Percentiles rank a stretch among this genome's conserved stretches.
These are phyloP conservation scores for Sebastes goodei DNA, from an alignment of 2,797 vertebrate species.

Conservation along the genomic window DNA sequence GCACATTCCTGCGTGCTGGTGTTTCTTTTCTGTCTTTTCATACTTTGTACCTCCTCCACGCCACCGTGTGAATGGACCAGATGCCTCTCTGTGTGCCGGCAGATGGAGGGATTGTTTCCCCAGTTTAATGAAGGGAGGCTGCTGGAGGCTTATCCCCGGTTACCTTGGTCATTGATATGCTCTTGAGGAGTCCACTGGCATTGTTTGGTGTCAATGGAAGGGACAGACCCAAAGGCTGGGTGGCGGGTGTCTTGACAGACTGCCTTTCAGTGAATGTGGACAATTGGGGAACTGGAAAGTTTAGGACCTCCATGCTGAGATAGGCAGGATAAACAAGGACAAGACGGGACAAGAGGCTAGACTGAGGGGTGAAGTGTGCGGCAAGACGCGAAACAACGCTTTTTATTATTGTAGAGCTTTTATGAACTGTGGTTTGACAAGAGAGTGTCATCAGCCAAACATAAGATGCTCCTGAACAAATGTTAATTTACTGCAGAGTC, in stretches of 20 bases:
- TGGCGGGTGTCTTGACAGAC: slow-evolving; percentile 43
- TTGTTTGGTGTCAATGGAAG: slow-evolving; percentile 56
- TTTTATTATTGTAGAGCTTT: not conserved
- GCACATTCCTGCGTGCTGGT: slow-evolving; percentile 58
- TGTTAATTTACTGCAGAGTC: not conserved
- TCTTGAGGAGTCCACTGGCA: slow-evolving; percentile 57
- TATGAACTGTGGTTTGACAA: not conserved
- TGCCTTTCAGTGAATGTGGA: slow-evolving; percentile 23
- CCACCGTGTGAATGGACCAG: slow-evolving; percentile 69
- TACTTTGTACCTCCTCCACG: slow-evolving; percentile 35
- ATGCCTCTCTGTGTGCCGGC: slow-evolving; percentile 68
- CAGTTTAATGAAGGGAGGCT: slow-evolving; percentile 60
- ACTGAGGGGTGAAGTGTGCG: not conserved
- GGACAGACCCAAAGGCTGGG: slow-evolving; percentile 34
- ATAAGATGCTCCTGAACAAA: not conserved
- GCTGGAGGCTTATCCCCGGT: slow-evolving; percentile 47
- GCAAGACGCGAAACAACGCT: not conserved
- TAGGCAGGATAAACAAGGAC: not conserved
- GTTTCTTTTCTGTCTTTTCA: slow-evolving; percentile 53
- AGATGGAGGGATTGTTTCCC: slow-evolving; percentile 77
- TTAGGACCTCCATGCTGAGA: slow-evolving; percentile 30
- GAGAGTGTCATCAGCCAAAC: not conserved
- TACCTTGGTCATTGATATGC: slow-evolving; percentile 73
- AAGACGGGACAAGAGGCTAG: not conserved
- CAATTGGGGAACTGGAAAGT: not conserved